These are phyloP conservation scores for Spodoptera littoralis DNA, from an alignment of 2,888 invertebrate genomes.

Conservation along the genomic window DNA sequence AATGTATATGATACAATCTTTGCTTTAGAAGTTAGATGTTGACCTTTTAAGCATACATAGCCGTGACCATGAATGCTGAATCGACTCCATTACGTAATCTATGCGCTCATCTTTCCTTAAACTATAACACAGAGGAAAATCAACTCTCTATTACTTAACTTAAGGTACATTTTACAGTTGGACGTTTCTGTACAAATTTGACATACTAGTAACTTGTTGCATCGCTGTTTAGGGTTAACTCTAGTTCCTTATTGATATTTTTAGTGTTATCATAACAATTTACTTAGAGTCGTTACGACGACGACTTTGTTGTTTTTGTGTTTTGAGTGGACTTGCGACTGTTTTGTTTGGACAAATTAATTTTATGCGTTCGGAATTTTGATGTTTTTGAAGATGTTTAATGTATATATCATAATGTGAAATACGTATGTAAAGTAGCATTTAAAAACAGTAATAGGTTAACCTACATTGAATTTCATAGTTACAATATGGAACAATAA, in stretches of 20 bases:
- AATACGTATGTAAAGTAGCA: too few relatives aligned
- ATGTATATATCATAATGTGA: too few relatives aligned
- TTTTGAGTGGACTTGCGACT: background rate
- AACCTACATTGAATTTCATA: too few relatives aligned
- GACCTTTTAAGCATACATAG: constrained; percentile 77
- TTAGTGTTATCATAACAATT: constrained; percentile 58
- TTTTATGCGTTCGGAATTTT: background rate
- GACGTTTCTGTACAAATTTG: constrained; percentile 54
- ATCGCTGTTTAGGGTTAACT: constrained; percentile 66
- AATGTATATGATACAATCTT: constrained; percentile 61
- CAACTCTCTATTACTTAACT: constrained; percentile 11
- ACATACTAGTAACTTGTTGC: constrained; percentile 69
- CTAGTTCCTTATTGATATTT: constrained; percentile 69
- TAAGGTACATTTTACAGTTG: constrained; percentile 40
- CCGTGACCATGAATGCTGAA: constrained; percentile 85
- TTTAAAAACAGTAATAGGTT: too few relatives aligned
- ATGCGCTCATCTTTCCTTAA: constrained; percentile 77
- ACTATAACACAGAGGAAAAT: constrained; percentile 32
- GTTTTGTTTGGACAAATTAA: constrained; percentile 12
- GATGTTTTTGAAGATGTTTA: too few relatives aligned
- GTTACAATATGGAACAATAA: too few relatives aligned
- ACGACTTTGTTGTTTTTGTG: constrained; percentile 19
- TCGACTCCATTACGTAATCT: constrained; percentile 82
- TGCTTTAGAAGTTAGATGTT: constrained; percentile 69
- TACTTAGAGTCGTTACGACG: constrained; percentile 13